Base-by-base conservation (phyloP, 2,113 vertebrate genomes). In the Deroptyus accipitrinus region DNA sequence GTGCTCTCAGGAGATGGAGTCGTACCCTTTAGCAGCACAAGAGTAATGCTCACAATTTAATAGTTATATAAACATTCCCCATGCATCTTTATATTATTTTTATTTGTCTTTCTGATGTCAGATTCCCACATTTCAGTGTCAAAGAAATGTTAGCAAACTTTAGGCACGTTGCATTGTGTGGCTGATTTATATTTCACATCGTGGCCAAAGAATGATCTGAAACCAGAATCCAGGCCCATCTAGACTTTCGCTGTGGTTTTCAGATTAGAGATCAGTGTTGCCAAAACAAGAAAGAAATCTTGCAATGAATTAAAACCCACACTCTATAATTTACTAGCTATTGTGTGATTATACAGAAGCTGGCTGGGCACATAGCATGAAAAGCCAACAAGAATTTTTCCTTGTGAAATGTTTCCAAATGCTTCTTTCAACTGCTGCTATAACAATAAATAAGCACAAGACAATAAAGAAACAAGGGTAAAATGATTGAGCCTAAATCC, bases 311-410 rank as follows among this genome's bases (percentile, higher is more conserved):
- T 75, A 83, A 91, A 90, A 82, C 16, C 35, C 68, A 63, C 67
- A 22, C 76, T 79, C 68, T 73, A 7, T 96, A 97, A 93, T 93
- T 97, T 85, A 94, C 37, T 73, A 19, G 10, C 93, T 94, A 77
- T 96, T 96, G 92, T 95, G 93, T 91, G 84, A 83, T 90, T 92
- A 5, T 91, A 90, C 92, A 92, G 95, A 63, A 90, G 92, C 93
- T 96, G 90, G 85, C 77, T 80, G 92, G 91, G 59, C 77, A 70
- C 70, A 54, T 1, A 87, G 63, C 90, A 57, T 66, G 76, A 81
- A 94, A 86, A 92, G 88, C 77, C 88, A 83, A 67, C 89, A 88
- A 77, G 79, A 85, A 42, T 54, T 94, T 91, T 77, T 74, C 37
- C 39, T 88, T 90, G 61, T 83, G 90, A 86, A 51, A 72, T 90